Evolutionary conservation across 2,888 invertebrate species (phyloP).

Genomic region (Nemoura dubitans): DNA sequence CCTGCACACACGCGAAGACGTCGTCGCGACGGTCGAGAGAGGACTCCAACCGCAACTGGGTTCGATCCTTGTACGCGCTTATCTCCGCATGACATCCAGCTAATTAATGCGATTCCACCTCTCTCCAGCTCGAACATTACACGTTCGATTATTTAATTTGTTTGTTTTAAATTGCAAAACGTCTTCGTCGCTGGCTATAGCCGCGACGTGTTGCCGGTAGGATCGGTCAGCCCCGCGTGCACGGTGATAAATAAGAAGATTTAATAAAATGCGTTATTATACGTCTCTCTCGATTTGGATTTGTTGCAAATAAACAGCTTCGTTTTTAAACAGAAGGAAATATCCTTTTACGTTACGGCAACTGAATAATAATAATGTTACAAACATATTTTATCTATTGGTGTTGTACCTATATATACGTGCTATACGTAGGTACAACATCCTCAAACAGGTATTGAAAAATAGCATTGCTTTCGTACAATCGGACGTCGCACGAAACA

Average conservation of each 20-base stretch:
- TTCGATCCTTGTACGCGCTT: background rate
- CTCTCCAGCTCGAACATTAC: background rate
- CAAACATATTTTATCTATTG: background rate
- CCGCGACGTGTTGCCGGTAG: background rate
- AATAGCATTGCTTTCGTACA: too few species aligned
- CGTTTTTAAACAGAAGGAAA: background rate
- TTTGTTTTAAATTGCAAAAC: slow-evolving; percentile 12
- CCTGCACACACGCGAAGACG: too few species aligned
- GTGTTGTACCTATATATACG: too few species aligned
- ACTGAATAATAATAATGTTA: background rate
- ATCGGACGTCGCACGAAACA: too few species aligned
- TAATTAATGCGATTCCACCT: background rate
- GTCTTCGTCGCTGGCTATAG: background rate
- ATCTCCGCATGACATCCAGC: background rate
- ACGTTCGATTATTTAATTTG: slow-evolving; percentile 7
- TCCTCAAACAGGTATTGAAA: too few species aligned
- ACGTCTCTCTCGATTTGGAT: background rate
- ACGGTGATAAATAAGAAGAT: background rate
- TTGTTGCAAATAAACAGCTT: background rate
- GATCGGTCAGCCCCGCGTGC: background rate
- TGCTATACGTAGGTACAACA: too few species aligned
- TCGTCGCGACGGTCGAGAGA: too few species aligned
- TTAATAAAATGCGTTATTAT: background rate
- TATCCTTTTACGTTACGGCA: background rate
- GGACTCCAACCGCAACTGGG: background rate